Conservation (phyloP, 1,140 invertebrate species). For the Lethocerus indicus region DNA sequence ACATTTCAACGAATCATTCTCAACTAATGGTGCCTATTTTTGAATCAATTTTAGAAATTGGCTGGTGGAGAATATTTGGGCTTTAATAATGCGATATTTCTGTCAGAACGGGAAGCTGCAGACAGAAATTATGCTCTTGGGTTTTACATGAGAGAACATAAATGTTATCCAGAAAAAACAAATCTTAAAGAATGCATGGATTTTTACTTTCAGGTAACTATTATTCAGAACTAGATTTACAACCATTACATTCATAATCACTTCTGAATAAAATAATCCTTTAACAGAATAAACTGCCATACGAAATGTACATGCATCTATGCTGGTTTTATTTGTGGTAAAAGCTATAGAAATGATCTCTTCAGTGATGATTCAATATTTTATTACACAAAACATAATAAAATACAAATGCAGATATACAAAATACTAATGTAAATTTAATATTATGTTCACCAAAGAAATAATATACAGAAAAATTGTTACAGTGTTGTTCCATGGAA, state of each 20-base stretch:
- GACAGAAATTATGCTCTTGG: slow-evolving; percentile 94
- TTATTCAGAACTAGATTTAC: not conserved
- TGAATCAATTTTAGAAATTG: slow-evolving; percentile 36
- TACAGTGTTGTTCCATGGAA: slow-evolving; percentile 89
- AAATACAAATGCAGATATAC: too few relatives aligned
- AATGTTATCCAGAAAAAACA: slow-evolving; percentile 80
- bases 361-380: too few relatives aligned
- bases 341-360: too few relatives aligned
- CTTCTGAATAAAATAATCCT: too few relatives aligned
- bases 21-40: not conserved
- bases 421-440: not conserved
- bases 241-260: too few relatives aligned
- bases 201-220: slow-evolving; percentile 84
- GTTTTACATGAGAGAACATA: slow-evolving; percentile 95
- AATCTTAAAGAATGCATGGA: slow-evolving; percentile 88
- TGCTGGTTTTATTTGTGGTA: too few relatives aligned
- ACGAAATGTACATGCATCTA: too few relatives aligned
- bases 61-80: slow-evolving; percentile 82
- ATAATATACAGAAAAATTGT: not conserved
- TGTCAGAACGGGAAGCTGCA: slow-evolving; percentile 88
- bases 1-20: not conserved
- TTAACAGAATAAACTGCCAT: too few relatives aligned
- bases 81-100: slow-evolving; percentile 92
- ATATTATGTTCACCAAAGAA: not conserved
- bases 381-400: too few relatives aligned